Conservation (phyloP, 2,797 vertebrate species). For the Sarcophilus harrisii region DNA sequence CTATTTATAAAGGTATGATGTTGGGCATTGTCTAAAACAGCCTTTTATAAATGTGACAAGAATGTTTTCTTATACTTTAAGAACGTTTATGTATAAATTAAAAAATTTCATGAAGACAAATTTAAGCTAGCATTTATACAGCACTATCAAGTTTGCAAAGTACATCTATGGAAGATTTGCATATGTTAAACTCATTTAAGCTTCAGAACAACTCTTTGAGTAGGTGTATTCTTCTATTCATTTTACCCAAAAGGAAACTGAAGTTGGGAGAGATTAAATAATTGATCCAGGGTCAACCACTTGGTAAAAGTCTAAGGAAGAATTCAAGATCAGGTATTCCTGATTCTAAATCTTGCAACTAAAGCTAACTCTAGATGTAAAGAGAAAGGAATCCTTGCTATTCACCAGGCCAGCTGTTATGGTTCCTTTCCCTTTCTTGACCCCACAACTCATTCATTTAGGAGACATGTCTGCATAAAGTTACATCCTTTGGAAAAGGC, state of each 20-base stretch:
- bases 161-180: not conserved
- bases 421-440: constrained; percentile 17
- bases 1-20: not conserved
- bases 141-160: not conserved
- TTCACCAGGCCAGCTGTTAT: constrained; percentile 28
- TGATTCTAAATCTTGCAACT: not conserved
- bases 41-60: not conserved
- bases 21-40: not conserved
- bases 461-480: constrained; percentile 7
- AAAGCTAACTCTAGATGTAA: not conserved
- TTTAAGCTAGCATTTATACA: not conserved
- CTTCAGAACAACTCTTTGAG: not conserved
- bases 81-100: not conserved
- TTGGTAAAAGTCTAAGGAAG: not conserved
- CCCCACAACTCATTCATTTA: constrained; percentile 22
- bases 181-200: not conserved
- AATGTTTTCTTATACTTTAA: not conserved
- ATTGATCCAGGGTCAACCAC: not conserved
- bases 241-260: not conserved
- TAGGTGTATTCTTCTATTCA: not conserved
- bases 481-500: constrained; percentile 21
- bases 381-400: constrained; percentile 4
- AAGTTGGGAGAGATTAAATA: not conserved
- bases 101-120: not conserved
- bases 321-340: not conserved